phyloP scores from a whole-genome alignment of 2,888 invertebrate genomes.

The Neoascia interrupta region DNA sequence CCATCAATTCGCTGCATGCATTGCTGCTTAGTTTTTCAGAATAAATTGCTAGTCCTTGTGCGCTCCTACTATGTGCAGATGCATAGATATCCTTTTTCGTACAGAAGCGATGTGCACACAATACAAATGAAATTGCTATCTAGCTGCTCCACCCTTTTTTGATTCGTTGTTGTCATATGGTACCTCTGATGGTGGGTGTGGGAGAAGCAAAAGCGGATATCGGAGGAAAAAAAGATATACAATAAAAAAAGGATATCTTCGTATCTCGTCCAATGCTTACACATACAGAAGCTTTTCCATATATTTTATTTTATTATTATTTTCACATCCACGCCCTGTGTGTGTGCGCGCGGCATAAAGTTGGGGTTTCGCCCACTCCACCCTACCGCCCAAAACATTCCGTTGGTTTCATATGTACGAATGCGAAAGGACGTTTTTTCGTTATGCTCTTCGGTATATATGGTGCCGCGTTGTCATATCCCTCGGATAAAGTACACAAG shows the following conservation, averaged over 20 bases:
- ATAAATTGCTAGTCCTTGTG: slow-evolving; percentile 7
- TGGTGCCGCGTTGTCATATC: slow-evolving; percentile 64
- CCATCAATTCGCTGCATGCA: slow-evolving; percentile 43
- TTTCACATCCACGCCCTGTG: slow-evolving; percentile 42
- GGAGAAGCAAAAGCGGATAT: background rate
- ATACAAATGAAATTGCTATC: slow-evolving; percentile 65
- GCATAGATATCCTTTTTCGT: slow-evolving; percentile 17
- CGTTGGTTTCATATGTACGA: slow-evolving; percentile 53
- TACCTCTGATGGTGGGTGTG: background rate
- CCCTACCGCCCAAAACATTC: slow-evolving; percentile 9
- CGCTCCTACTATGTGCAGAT: slow-evolving; percentile 36
- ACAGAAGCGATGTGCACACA: slow-evolving; percentile 20
- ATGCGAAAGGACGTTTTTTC: slow-evolving; percentile 24
- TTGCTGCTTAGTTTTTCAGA: slow-evolving; percentile 7
- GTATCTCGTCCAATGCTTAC: slow-evolving; percentile 17
- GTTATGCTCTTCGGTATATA: slow-evolving; percentile 10
- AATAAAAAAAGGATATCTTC: slow-evolving; percentile 21
- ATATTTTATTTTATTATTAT: slow-evolving; percentile 56
- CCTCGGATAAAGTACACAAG: slow-evolving; percentile 65
- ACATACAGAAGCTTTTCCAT: slow-evolving; percentile 1
- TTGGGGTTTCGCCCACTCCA: too few relatives aligned
- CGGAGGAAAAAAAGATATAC: too few relatives aligned
- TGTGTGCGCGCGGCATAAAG: background rate
- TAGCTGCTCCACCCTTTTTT: slow-evolving; percentile 66
- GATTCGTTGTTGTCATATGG: slow-evolving; percentile 63